Conservation (phyloP, 2,888 invertebrate genomes). For the Ichneumoninae sp. region DNA sequence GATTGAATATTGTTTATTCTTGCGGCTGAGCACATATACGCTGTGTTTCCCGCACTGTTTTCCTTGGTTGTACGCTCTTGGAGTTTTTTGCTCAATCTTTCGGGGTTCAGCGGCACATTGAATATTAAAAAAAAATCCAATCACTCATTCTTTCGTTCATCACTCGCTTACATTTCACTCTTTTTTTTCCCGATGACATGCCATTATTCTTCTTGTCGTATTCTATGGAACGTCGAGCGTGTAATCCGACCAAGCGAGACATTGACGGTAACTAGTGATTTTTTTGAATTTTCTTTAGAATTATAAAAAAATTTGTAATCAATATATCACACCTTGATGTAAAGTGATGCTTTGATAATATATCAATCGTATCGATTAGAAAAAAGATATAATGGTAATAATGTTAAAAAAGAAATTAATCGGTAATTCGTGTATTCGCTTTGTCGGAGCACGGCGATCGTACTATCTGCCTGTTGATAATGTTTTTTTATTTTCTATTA, state of each 20-base stretch:
- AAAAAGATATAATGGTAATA: neutral
- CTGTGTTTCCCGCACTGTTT: too few relatives aligned
- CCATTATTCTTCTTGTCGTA: conserved; percentile 8
- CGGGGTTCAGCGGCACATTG: conserved; percentile 7
- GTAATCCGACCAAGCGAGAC: conserved; percentile 38
- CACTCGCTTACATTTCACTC: conserved; percentile 1
- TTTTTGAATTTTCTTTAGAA: neutral
- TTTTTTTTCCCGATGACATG: conserved; percentile 13
- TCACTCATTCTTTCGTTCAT: conserved; percentile 3
- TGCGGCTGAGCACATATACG: too few relatives aligned
- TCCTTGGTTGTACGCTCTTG: neutral
- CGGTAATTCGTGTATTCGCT: neutral
- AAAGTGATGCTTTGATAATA: neutral
- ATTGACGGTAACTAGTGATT: neutral
- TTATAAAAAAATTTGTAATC: neutral
- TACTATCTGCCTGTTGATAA: conserved; percentile 34
- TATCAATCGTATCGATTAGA: neutral
- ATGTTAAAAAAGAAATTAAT: neutral
- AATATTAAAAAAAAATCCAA: neutral
- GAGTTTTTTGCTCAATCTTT: conserved; percentile 25
- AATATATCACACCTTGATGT: neutral
- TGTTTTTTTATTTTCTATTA: conserved; percentile 15
- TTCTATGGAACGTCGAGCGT: conserved; percentile 24
- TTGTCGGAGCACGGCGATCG: conserved; percentile 31
- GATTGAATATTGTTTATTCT: too few relatives aligned